Evolutionary conservation across 2,888 invertebrate genomes (phyloP).

Genomic region (Parochlus steinenii): DNA sequence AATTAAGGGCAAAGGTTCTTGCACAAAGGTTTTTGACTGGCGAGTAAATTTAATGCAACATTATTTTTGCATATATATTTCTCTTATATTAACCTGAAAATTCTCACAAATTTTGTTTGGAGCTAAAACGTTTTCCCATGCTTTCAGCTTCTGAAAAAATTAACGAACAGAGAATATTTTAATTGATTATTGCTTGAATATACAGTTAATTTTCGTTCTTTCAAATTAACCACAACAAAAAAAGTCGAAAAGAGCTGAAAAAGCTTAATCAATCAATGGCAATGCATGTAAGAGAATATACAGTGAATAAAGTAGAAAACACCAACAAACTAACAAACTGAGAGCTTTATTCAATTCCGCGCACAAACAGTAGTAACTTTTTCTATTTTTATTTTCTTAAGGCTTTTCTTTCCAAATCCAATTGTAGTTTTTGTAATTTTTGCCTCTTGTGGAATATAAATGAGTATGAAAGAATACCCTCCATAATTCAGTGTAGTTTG

Average conservation of each 20-base stretch:
- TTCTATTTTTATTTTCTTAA: neutral
- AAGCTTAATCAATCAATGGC: slow-evolving; percentile 12
- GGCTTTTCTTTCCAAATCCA: slow-evolving; percentile 1
- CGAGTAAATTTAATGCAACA: no score
- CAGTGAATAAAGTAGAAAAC: neutral
- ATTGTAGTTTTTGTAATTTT: no score
- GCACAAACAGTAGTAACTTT: neutral
- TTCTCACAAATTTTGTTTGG: neutral
- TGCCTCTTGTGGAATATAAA: no score
- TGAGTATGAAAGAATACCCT: no score
- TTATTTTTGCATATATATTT: no score
- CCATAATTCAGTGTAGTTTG: no score
- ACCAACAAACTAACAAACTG: no score
- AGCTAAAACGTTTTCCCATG: slow-evolving; percentile 1
- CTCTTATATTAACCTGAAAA: neutral
- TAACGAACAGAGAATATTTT: neutral
- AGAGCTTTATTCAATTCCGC: neutral
- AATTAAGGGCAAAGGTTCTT: no score
- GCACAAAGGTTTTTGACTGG: no score
- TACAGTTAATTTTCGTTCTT: slow-evolving; percentile 12
- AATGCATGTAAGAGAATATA: slow-evolving; percentile 1
- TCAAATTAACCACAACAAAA: slow-evolving; percentile 1
- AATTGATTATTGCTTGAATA: slow-evolving; percentile 1
- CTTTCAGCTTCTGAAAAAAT: neutral
- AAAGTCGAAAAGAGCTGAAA: neutral